Evolutionary conservation across 2,888 invertebrate species (phyloP).

Genomic region (Scaeva pyrastri): DNA sequence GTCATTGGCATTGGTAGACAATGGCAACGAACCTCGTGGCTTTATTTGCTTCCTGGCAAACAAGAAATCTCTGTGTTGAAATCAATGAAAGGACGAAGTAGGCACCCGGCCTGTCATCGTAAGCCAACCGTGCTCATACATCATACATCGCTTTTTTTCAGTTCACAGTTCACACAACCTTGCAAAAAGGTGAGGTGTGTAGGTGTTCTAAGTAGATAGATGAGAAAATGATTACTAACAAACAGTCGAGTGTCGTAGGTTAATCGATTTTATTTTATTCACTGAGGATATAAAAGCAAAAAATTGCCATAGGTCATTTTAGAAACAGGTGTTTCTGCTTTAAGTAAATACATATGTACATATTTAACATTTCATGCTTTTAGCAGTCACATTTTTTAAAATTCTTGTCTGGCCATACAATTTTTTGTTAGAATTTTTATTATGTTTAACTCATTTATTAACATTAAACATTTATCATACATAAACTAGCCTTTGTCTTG

Average conservation of each 20-base stretch:
- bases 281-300: not conserved
- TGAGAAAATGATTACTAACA: not conserved
- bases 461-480: too few relatives aligned
- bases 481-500: too few relatives aligned
- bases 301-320: constrained; percentile 9
- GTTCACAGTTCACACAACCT: too few relatives aligned
- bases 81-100: not conserved
- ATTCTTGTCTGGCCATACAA: too few relatives aligned
- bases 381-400: too few relatives aligned
- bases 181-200: not conserved
- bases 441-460: too few relatives aligned
- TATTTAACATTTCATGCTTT: too few relatives aligned
- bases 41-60: not conserved
- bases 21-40: not conserved
- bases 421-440: too few relatives aligned
- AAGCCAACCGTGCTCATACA: not conserved
- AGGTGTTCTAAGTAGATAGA: not conserved
- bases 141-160: not conserved
- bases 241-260: not conserved
- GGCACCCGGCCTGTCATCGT: too few relatives aligned
- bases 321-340: constrained; percentile 10
- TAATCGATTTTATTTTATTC: constrained; percentile 26
- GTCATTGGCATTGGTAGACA: not conserved
- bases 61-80: constrained; percentile 1
- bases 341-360: too few relatives aligned